Base-by-base conservation (phyloP, 2,888 invertebrate species). In the Campopleginae sp. region DNA sequence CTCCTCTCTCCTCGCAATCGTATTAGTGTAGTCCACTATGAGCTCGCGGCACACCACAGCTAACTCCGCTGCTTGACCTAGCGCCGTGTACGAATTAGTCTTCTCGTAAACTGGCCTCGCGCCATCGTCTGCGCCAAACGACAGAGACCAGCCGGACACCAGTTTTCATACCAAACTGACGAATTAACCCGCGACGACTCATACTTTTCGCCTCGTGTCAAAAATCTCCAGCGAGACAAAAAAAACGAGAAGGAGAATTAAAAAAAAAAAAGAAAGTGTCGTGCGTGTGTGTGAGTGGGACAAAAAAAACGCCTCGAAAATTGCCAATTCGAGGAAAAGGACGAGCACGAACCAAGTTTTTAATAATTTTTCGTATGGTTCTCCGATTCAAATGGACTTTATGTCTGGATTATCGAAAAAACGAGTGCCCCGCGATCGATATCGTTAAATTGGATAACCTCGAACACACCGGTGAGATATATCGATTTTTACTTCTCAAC, bases 21-120 rank as follows among this genome's bases (percentile, higher is more conserved):
- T 80, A 68, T 48, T 83, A 78, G 70, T 78, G 68, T 76, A 61
- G 65, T 70, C 70, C 58, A 71, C 51, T 72, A 74, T 44, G 71
- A 61, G 46, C 76, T 58, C 82, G 71, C 66, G 46, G 63, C 72
- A 63, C 76, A 61, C 78, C 76, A 61, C 78, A 46, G 79, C 76
- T 38, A 84, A 68, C 85, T 88, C 68, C 82, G 38, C 65, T 87
- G 89, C 86, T 83, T 89, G 88, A 88, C 88, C 88, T 89, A 89
- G 88, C 91, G 88, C 89, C 78, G 82, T 72, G 89, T 89, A 91
- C 90, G 91, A 92, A 92, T 93, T 92, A 93, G 93, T 92, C 92
- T 91, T 89, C 91, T 92, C 89, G 91, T 91, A 91, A 91, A 90
- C 88, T 89, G 90, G 90, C 88, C 89, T 89, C 88, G 90, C 88